Conservation (phyloP, 2,113 vertebrate genomes). For the Brachyhypopomus occidentalis region DNA sequence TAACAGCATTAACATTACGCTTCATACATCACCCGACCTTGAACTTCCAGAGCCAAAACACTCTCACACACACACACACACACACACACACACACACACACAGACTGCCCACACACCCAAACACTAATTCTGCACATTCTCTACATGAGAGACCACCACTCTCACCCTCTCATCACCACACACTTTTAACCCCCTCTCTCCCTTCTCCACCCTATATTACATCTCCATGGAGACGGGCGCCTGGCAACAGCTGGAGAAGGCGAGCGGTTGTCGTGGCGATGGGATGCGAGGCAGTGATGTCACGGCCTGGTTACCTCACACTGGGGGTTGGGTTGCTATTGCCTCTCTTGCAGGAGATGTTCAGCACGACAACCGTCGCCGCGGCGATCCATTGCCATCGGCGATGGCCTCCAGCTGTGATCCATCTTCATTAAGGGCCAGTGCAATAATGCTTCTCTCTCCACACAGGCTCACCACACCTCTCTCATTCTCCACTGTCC, state of each 20-base stretch:
- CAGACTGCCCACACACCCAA: slow-evolving; percentile 8
- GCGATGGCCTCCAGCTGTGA: not conserved
- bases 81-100: slow-evolving; percentile 1
- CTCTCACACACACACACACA: slow-evolving; percentile 32
- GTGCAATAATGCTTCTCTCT: not conserved
- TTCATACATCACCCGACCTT: slow-evolving; percentile 52
- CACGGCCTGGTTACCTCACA: slow-evolving; percentile 56
- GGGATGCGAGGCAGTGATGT: slow-evolving; percentile 63
- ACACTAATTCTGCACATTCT: not conserved
- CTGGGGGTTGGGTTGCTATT: slow-evolving; percentile 46
- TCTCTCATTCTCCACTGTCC: slow-evolving; percentile 55
- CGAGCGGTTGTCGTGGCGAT: slow-evolving; percentile 69
- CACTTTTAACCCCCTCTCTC: slow-evolving; percentile 48
- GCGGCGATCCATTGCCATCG: slow-evolving; percentile 21
- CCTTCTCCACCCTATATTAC: slow-evolving; percentile 48
- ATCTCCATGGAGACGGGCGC: slow-evolving; percentile 81
- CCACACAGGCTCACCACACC: slow-evolving; percentile 21
- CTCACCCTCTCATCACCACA: slow-evolving; percentile 35
- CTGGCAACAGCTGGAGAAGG: slow-evolving; percentile 78
- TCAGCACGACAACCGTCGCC: not conserved
- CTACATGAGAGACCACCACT: not conserved
- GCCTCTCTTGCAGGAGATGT: slow-evolving; percentile 39
- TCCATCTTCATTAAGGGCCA: slow-evolving; percentile 36
- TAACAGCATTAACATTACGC: slow-evolving; percentile 47
- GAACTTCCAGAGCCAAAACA: slow-evolving; percentile 23